These are phyloP conservation scores for Philopotamus ludificatus DNA, from an alignment of 1,140 invertebrate species.

Conservation along the genomic window DNA sequence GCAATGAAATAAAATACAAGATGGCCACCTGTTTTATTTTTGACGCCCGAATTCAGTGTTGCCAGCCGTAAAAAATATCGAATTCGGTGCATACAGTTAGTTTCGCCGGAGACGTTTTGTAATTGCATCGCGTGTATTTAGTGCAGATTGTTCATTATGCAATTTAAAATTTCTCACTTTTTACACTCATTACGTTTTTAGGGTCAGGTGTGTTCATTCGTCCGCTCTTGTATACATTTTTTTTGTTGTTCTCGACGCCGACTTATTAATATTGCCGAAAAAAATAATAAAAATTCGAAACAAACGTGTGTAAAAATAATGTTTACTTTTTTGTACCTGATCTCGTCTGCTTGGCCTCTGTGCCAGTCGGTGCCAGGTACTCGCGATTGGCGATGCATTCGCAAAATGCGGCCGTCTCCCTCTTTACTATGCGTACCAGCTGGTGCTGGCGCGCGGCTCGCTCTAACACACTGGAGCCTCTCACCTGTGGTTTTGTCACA, in stretches of 20 bases:
- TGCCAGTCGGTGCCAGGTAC: slow-evolving; percentile 36
- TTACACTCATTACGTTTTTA: too few relatives aligned
- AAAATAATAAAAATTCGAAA: slow-evolving; percentile 21
- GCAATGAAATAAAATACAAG: too few relatives aligned
- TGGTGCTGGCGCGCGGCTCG: background rate
- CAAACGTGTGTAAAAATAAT: slow-evolving; percentile 23
- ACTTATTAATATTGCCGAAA: background rate
- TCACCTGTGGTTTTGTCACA: slow-evolving; percentile 5
- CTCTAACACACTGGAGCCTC: slow-evolving; percentile 2
- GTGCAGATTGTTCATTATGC: too few relatives aligned
- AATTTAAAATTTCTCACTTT: too few relatives aligned
- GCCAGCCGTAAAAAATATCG: too few relatives aligned
- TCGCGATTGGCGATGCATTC: background rate
- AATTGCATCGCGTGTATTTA: too few relatives aligned
- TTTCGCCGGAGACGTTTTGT: too few relatives aligned
- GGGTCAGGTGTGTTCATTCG: too few relatives aligned
- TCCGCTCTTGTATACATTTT: background rate
- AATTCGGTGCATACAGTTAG: too few relatives aligned
- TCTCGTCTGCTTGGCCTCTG: slow-evolving; percentile 30
- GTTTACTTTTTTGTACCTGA: slow-evolving; percentile 35
- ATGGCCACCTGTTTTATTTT: too few relatives aligned
- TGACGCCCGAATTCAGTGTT: too few relatives aligned
- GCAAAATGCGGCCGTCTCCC: slow-evolving; percentile 9
- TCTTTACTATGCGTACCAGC: background rate
- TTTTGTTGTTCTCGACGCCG: background rate